Evolutionary conservation across 1,140 invertebrate species (phyloP).

Genomic region (Wiebesia pumilae): DNA sequence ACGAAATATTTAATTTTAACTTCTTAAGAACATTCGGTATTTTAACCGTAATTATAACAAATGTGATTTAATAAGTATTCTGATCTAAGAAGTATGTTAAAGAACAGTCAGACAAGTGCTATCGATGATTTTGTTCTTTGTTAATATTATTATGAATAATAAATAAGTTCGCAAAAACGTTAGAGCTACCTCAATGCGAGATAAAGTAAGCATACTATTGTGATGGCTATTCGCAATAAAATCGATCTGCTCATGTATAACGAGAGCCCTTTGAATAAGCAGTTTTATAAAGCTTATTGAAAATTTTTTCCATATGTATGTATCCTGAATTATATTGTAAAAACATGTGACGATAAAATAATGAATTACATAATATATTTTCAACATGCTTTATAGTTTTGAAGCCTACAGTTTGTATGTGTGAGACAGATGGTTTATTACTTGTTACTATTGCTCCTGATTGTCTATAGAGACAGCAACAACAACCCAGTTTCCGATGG

Average conservation of each 20-base stretch:
- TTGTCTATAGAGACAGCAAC: slow-evolving; percentile 11
- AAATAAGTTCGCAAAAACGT: too few relatives aligned
- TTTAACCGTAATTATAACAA: too few relatives aligned
- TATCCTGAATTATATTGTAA: too few relatives aligned
- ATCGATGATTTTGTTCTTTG: too few relatives aligned
- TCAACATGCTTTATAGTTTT: slow-evolving; percentile 19
- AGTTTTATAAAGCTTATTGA: slow-evolving; percentile 26
- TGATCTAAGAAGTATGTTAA: too few relatives aligned
- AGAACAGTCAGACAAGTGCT: too few relatives aligned
- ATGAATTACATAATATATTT: not conserved
- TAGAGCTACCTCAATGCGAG: too few relatives aligned
- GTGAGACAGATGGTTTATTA: slow-evolving; percentile 19
- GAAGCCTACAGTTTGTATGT: not conserved
- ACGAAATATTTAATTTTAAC: too few relatives aligned
- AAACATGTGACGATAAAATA: too few relatives aligned
- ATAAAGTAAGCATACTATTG: slow-evolving; percentile 17
- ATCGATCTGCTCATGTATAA: slow-evolving; percentile 32
- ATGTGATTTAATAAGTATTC: too few relatives aligned
- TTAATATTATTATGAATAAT: too few relatives aligned
- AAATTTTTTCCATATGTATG: not conserved
- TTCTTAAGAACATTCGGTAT: too few relatives aligned
- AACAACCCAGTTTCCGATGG: slow-evolving; percentile 20
- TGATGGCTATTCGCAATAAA: slow-evolving; percentile 35
- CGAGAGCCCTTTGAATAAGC: slow-evolving; percentile 33
- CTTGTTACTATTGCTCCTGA: slow-evolving; percentile 34